A percentile compares a stretch with the other conserved stretches of the same genome.
phyloP scores from a whole-genome alignment of 2,888 invertebrate genomes.

The Carterocephalus palaemon region DNA sequence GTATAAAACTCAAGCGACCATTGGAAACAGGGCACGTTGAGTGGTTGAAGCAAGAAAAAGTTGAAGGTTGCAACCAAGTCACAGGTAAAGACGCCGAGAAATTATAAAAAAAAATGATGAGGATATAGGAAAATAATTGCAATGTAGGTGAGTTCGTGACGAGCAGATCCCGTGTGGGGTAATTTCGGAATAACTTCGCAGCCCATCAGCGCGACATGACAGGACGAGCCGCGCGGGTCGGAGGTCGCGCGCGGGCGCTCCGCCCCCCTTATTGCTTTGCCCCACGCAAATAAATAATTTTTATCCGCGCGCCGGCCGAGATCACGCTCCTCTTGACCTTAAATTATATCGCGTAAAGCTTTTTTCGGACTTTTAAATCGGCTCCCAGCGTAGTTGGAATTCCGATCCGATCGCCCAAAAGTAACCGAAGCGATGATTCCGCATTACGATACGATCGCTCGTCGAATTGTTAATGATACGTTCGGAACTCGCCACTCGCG shows the following conservation, averaged over 20 bases:
- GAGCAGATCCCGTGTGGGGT: conserved; percentile 37
- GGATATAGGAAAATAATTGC: conserved; percentile 28
- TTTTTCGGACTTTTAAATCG: conserved; percentile 66
- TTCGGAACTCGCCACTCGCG: conserved; percentile 38
- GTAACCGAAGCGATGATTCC: conserved; percentile 44
- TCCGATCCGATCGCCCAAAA: conserved; percentile 34
- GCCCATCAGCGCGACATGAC: conserved; percentile 53
- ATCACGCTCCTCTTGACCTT: conserved; percentile 72
- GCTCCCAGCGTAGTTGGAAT: conserved; percentile 33
- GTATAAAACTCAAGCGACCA: too few relatives aligned
- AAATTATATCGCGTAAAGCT: conserved; percentile 65
- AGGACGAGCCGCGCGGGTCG: conserved; percentile 56
- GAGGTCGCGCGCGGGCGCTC: conserved; percentile 70
- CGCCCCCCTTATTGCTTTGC: conserved; percentile 77
- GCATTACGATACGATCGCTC: conserved; percentile 47
- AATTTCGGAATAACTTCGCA: conserved; percentile 58
- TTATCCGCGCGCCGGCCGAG: conserved; percentile 62
- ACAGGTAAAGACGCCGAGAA: neutral
- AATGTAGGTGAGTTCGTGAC: conserved; percentile 54
- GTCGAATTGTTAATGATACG: conserved; percentile 68
- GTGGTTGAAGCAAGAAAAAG: too few relatives aligned
- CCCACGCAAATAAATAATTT: conserved; percentile 78
- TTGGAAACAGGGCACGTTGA: too few relatives aligned
- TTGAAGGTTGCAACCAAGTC: neutral
- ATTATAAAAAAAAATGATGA: neutral